Evolutionary conservation across 2,888 invertebrate genomes (phyloP), one percentile per base, ranked within the genome.

Genomic region (Cremastinae sp.): DNA sequence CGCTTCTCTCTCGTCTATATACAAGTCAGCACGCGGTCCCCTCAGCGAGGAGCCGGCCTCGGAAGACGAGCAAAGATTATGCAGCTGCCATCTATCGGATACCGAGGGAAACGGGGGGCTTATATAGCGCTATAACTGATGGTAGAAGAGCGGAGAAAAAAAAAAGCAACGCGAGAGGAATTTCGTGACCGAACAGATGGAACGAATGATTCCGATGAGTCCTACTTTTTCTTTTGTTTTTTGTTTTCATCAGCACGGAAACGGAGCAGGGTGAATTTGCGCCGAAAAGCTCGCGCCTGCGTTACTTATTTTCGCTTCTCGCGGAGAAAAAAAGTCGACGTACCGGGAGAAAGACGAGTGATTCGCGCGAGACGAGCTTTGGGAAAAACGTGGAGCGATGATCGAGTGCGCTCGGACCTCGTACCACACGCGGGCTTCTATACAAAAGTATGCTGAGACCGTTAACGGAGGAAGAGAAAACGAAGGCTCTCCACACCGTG

Each of bases 41-140:
- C 65, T 71, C 66, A 41, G 61, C 45, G 18, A 51, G 12, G 18
- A 51, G 12, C 58, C 45, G 16, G 36, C 28, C 49, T 22, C 34
- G 14, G 47, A 43, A 75, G 66, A 68, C 77, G 81, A 83, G 82
- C 78, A 84, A 85, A 85, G 88, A 88, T 88, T 88, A 88, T 86
- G 82, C 84, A 87, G 87, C 88, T 85, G 89, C 89, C 89, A 90
- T 90, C 89, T 90, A 84, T 88, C 84, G 89, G 87, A 74, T 56
- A 65, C 80, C 81, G 83, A 79, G 81, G 84, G 86, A 85, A 87
- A 83, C 84, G 85, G n/a, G n/a, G n/a, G n/a, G 79, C 82, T 34
- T 36, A 22, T 78, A 78, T 78, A 76, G 69, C 76, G 14, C 38
- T 58, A 53, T 58, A 49, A 5, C 20, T 14, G 4, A 2, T 5